phyloP scores from a whole-genome alignment of 2,888 invertebrate species.

The Trissonchulus latispiculum region DNA sequence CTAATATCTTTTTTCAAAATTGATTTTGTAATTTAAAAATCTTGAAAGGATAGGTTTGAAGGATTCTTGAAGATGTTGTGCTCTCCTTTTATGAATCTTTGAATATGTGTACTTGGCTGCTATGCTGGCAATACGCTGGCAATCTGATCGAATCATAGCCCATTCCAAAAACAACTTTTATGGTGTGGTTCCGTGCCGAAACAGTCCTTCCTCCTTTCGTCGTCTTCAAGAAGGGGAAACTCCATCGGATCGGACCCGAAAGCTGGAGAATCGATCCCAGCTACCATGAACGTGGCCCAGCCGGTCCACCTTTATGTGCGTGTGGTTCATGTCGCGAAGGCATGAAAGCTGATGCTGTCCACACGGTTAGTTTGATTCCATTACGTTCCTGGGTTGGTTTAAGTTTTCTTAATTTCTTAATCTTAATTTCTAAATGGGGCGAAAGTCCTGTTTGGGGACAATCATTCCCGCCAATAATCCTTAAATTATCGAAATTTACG shows the following conservation, averaged over 20 bases:
- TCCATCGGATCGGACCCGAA: background rate
- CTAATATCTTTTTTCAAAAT: too few relatives aligned
- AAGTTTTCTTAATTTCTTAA: constrained; percentile 31
- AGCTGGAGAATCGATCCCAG: background rate
- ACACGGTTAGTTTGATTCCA: constrained; percentile 41
- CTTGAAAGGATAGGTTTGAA: too few relatives aligned
- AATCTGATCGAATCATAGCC: too few relatives aligned
- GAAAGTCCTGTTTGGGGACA: constrained; percentile 45
- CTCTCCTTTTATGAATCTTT: too few relatives aligned
- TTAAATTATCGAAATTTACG: constrained; percentile 37
- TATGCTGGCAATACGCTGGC: too few relatives aligned
- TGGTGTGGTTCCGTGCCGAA: background rate
- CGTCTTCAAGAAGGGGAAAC: background rate
- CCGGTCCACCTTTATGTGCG: background rate
- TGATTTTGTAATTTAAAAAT: too few relatives aligned
- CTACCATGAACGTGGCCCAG: background rate
- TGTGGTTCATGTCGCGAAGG: background rate
- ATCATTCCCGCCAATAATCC: constrained; percentile 41
- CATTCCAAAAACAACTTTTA: background rate
- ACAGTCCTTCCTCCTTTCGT: background rate
- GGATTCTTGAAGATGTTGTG: too few relatives aligned
- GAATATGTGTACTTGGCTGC: too few relatives aligned
- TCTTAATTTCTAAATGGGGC: constrained; percentile 33
- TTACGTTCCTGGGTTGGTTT: constrained; percentile 41
- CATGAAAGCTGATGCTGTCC: background rate